A percentile compares a stretch with the other conserved stretches of the same genome.
Evolutionary conservation across 2,113 vertebrate species (phyloP).

Genomic region (Pseudonaja textilis): DNA sequence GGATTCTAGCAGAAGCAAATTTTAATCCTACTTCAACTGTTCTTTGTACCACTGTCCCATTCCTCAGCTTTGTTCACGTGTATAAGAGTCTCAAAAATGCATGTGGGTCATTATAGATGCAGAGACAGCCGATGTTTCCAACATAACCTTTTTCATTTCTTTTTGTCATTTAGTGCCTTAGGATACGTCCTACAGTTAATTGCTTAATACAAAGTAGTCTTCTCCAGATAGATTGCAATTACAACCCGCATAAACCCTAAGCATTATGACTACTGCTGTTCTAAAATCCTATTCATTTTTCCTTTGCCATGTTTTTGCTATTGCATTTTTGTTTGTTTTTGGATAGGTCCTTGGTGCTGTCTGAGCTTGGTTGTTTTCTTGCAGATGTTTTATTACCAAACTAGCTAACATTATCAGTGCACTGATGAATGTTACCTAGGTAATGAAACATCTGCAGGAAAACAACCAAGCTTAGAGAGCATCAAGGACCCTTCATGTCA

Average conservation of each 20-base stretch:
- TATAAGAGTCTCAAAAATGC: background rate
- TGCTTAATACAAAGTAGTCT: constrained; percentile 9
- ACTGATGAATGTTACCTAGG: background rate
- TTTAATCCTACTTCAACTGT: background rate
- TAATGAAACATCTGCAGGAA: background rate
- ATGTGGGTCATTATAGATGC: background rate
- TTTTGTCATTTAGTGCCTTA: background rate
- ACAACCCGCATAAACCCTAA: background rate
- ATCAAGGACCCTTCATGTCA: background rate
- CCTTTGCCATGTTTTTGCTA: background rate
- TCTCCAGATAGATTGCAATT: background rate
- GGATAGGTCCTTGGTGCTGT: background rate
- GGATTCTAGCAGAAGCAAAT: background rate
- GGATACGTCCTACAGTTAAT: background rate
- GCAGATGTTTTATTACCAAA: background rate
- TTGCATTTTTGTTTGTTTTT: background rate
- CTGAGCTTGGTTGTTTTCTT: background rate
- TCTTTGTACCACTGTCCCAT: background rate
- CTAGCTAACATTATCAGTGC: background rate
- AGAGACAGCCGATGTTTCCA: background rate
- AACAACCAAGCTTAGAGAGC: background rate
- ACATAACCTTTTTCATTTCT: background rate
- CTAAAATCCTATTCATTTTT: background rate
- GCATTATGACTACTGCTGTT: background rate
- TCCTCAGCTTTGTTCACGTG: background rate